These are phyloP conservation scores for Agrochola lota DNA, from an alignment of 2,888 invertebrate species.

Conservation along the genomic window DNA sequence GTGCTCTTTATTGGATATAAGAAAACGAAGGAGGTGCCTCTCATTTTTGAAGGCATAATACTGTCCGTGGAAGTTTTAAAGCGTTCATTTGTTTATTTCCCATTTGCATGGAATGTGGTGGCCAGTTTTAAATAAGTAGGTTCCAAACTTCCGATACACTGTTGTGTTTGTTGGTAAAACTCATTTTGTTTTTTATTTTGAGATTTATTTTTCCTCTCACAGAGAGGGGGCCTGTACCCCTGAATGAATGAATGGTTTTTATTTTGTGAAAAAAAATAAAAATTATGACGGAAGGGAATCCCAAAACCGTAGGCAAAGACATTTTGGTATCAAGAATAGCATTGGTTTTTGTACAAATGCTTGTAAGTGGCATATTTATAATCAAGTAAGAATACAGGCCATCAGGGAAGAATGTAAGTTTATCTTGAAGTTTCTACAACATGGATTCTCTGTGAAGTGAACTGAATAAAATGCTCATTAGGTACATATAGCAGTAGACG, in stretches of 20 bases:
- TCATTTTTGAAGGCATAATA: constrained; percentile 32
- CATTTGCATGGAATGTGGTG: constrained; percentile 17
- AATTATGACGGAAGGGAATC: no score
- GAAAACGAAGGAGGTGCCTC: constrained; percentile 74
- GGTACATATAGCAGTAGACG: not conserved
- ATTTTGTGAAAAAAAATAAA: not conserved
- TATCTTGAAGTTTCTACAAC: constrained; percentile 44
- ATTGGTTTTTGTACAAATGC: not conserved
- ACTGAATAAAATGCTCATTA: constrained; percentile 17
- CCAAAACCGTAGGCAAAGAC: not conserved
- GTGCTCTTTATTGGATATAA: constrained; percentile 82
- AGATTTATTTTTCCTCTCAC: not conserved
- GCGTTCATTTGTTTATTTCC: constrained; percentile 49
- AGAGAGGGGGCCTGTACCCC: no score
- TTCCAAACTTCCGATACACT: constrained; percentile 16
- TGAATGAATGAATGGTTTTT: not conserved
- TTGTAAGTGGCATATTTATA: not conserved
- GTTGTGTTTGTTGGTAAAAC: constrained; percentile 24
- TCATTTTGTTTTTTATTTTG: constrained; percentile 7
- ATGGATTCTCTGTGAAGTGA: constrained; percentile 38
- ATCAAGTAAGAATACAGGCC: constrained; percentile 17
- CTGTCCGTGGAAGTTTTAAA: constrained; percentile 36
- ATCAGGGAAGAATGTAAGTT: constrained; percentile 15
- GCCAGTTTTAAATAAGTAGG: constrained; percentile 25
- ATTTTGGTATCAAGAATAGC: not conserved